These are phyloP conservation scores for Miniopterus natalensis DNA, from an alignment of 2,113 vertebrate species.

Conservation along the genomic window DNA sequence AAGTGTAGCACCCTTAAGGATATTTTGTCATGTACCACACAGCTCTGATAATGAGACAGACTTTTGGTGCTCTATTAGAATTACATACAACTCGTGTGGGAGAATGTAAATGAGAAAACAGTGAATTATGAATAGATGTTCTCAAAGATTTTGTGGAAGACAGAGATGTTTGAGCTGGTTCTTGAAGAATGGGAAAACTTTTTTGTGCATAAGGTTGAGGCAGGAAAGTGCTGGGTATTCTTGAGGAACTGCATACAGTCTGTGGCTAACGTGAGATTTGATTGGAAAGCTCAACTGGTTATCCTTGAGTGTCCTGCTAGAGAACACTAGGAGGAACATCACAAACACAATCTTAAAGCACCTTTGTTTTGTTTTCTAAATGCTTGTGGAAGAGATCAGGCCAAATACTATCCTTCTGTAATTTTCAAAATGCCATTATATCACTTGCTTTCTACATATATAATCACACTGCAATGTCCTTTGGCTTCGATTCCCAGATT, in stretches of 20 bases:
- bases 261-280: background rate
- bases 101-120: background rate
- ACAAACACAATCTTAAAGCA: background rate
- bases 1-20: background rate
- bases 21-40: background rate
- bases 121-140: background rate
- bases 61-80: background rate
- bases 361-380: background rate
- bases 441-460: background rate
- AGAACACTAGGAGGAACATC: background rate
- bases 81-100: background rate
- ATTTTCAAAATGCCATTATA: background rate
- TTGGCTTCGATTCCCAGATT: constrained; percentile 16
- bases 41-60: background rate
- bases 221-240: background rate
- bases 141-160: background rate
- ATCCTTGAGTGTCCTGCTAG: background rate
- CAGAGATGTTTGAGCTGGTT: background rate
- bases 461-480: background rate
- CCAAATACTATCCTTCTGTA: background rate
- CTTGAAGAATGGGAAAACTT: background rate
- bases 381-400: background rate
- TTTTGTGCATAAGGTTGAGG: background rate
- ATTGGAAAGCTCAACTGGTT: background rate
- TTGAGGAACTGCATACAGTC: background rate